Evolutionary conservation across 2,797 vertebrate genomes (phyloP), one percentile per base, ranked within the genome.

Genomic region (Labeo calbasu): DNA sequence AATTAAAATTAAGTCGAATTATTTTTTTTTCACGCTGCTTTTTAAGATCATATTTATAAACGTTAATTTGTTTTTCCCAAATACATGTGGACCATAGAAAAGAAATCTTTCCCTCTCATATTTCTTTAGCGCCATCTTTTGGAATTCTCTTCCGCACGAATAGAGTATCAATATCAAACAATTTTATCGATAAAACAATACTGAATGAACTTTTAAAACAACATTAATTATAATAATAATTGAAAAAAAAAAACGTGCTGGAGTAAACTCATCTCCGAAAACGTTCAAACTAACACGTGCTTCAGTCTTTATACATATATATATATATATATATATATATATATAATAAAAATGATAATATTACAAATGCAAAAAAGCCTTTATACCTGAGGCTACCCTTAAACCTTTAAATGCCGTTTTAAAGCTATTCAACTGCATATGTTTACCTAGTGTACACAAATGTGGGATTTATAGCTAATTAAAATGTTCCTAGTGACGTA

Each of bases 111-210:
- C 1, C 7, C 79, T 82, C 50, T 36, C 13, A 53, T 82, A 84
- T 86, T 81, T 86, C 82, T 85, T 87, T 88, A 87, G 89, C 88
- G 88, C 89, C 89, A 87, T 89, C 89, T 89, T 85, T 88, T 88
- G 89, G 88, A 57, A 77, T 59, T 83, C 50, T 50, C 32, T 77
- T 32, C 36, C 23, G 36, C 32, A 43, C 19, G 19, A 15, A 65
- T 63, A 36, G 25, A 75, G 28, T 77, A 61, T 65, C 3, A 51
- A 51, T 50, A 32, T 63, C 57, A 73, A 36, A 57, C 23, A 15
- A 13, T 73, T 72, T 25, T 36, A 73, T 63, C 5, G 13, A 63
- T 36, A 36, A n/a, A 61, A n/a, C n/a, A 57, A 13, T 2, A 59
- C 19, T 53, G 13, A 32, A 79, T 51, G 0, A 53, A 17, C 2